Base-by-base conservation (phyloP, 2,113 vertebrate genomes). In the Rhea pennata region DNA sequence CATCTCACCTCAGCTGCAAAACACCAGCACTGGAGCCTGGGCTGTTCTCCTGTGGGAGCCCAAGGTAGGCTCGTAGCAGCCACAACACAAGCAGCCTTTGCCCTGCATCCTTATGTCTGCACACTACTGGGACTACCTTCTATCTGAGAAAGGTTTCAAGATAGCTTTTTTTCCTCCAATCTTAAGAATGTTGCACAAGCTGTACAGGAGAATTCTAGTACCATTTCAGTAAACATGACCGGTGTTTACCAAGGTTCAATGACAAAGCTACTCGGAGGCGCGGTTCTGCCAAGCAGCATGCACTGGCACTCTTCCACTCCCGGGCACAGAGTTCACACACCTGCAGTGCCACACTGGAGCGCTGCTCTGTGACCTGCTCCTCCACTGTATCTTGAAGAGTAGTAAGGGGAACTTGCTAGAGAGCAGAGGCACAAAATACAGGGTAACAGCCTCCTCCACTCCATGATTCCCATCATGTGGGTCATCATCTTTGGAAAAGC, bases 151-250 rank as follows among this genome's bases (percentile, higher is more conserved):
- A 58, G 29, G 56, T 31, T 19, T 33, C 56, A 10, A 9, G 9
- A 58, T 31, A 58, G 23, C 4, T 8, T 58, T 58, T 31, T 56
- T 31, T 29, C 29, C 15, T 14, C 29, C 56, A 33, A 6, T 31
- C 19, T 51, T 40, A 5, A 4, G 23, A 12, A 12, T 12, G 12
- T 11, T 14, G 19, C n/a, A 42, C 33, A 5, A 0, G 0, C 8
- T 26, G 27, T 10, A 8, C 1, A 20, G 1, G 29, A 9, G 50
- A 46, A 46, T 77, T 46, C 50, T 10, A 64, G 40, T 24, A 26
- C 16, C 8, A 15, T 20, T 36, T 53, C 72, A 21, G 23, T 7
- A 13, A 73, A 23, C 17, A 19, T 19, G 46, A 19, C 46, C 46
- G 19, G 46, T 48, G 46, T 48, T 48, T 3, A 26, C 12, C 0